Evolutionary conservation across 2,888 invertebrate species (phyloP).

Genomic region (Papilio elwesi): DNA sequence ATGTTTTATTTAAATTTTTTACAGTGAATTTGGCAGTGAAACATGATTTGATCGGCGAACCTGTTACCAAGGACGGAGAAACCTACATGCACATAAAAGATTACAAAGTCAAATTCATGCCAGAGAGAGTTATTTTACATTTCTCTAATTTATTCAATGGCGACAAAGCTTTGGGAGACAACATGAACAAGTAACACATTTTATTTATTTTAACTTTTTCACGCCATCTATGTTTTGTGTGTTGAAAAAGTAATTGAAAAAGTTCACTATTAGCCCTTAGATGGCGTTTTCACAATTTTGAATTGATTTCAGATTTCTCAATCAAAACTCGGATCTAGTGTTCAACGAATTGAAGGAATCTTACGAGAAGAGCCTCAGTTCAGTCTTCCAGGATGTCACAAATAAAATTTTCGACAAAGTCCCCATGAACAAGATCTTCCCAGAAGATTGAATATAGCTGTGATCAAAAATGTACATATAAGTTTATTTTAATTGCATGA

Average conservation of each 20-base stretch:
- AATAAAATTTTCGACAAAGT: constrained; percentile 88
- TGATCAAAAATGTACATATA: constrained; percentile 43
- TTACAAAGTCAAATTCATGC: constrained; percentile 86
- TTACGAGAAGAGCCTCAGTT: constrained; percentile 87
- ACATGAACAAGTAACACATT: constrained; percentile 83
- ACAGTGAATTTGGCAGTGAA: constrained; percentile 83
- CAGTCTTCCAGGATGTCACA: constrained; percentile 86
- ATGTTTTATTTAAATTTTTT: neutral
- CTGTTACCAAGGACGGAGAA: constrained; percentile 84
- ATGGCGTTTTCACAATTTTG: constrained; percentile 9
- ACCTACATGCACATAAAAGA: constrained; percentile 86
- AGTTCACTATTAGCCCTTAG: neutral
- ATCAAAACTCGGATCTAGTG: constrained; percentile 86
- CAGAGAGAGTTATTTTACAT: constrained; percentile 83
- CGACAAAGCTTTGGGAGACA: constrained; percentile 84
- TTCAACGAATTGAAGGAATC: constrained; percentile 87
- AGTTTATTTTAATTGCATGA: constrained; percentile 32
- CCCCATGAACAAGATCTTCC: constrained; percentile 86
- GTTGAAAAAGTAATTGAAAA: neutral
- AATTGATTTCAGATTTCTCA: constrained; percentile 81
- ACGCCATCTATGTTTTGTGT: constrained; percentile 18
- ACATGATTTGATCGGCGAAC: constrained; percentile 86
- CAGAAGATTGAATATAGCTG: constrained; percentile 61
- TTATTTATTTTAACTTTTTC: neutral
- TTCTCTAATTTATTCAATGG: constrained; percentile 88